Evolutionary conservation across 2,113 vertebrate genomes (phyloP).

Genomic region (Dipodomys ordii): DNA sequence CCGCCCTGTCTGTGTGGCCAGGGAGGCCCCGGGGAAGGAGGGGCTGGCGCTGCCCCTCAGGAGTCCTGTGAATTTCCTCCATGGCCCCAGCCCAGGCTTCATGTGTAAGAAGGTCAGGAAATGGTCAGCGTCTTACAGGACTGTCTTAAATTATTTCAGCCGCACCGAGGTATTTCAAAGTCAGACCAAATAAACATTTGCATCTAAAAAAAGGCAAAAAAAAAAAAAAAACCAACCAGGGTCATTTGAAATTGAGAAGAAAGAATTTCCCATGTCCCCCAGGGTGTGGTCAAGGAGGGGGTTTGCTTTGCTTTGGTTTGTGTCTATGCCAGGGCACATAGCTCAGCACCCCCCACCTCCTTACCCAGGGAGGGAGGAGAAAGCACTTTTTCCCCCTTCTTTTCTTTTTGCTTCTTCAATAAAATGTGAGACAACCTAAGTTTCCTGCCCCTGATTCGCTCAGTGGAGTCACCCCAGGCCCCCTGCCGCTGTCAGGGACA

Average conservation of each 20-base stretch:
- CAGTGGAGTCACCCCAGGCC: neutral
- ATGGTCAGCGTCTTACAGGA: slow-evolving; percentile 28
- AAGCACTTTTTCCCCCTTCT: neutral
- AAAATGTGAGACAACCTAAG: neutral
- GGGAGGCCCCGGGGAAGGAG: too few species aligned
- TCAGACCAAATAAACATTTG: slow-evolving; percentile 79
- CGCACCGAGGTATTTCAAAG: slow-evolving; percentile 66
- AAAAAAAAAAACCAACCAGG: neutral
- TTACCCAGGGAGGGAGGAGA: neutral
- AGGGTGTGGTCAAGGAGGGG: slow-evolving; percentile 59
- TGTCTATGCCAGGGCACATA: neutral
- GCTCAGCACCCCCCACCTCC: neutral
- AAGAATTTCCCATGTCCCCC: slow-evolving; percentile 60
- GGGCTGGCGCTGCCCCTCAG: neutral
- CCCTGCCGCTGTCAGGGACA: neutral
- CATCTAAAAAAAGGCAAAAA: slow-evolving; percentile 71
- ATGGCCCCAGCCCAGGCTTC: neutral
- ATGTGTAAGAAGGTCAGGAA: slow-evolving; percentile 47
- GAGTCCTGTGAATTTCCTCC: neutral
- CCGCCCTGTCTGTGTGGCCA: neutral
- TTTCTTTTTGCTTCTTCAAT: neutral
- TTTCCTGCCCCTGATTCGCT: slow-evolving; percentile 37
- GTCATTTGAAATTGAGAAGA: slow-evolving; percentile 74
- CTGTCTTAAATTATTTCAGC: slow-evolving; percentile 74
- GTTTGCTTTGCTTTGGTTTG: slow-evolving; percentile 24